These are phyloP conservation scores for Rhagonycha fulva DNA, from an alignment of 2,888 invertebrate genomes.

Conservation along the genomic window DNA sequence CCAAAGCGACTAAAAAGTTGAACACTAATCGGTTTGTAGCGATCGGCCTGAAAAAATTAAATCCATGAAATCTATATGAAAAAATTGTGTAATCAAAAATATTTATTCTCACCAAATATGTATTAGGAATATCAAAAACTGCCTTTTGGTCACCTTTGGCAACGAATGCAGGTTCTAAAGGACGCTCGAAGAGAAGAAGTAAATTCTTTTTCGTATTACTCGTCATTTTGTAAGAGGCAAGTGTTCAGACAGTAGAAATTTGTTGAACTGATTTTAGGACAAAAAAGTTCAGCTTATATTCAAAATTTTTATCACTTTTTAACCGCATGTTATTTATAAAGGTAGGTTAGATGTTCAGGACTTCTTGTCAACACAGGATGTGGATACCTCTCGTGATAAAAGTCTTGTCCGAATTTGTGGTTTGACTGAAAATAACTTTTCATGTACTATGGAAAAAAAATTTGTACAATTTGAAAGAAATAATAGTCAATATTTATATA, in stretches of 20 bases:
- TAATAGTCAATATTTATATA: no score
- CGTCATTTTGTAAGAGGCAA: conserved; percentile 21
- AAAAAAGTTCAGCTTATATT: neutral
- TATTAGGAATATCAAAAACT: conserved; percentile 64
- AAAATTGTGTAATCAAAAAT: neutral
- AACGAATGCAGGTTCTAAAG: conserved; percentile 77
- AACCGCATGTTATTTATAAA: neutral
- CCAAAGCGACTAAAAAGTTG: conserved; percentile 67
- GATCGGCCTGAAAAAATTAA: conserved; percentile 52
- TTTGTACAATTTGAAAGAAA: no score
- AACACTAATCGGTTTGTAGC: conserved; percentile 62
- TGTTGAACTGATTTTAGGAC: neutral
- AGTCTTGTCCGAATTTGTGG: neutral
- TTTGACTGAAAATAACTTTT: neutral
- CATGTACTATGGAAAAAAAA: no score
- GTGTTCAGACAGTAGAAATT: neutral
- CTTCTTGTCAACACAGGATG: neutral
- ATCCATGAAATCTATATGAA: neutral
- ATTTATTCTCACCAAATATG: conserved; percentile 63
- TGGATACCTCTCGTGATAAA: neutral
- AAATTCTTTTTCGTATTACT: conserved; percentile 58
- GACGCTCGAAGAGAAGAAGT: conserved; percentile 73
- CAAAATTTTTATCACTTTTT: neutral
- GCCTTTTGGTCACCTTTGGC: conserved; percentile 69
- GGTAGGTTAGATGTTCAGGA: neutral